Base-by-base conservation (phyloP, 1,140 invertebrate species). In the Drosophila melanica region DNA sequence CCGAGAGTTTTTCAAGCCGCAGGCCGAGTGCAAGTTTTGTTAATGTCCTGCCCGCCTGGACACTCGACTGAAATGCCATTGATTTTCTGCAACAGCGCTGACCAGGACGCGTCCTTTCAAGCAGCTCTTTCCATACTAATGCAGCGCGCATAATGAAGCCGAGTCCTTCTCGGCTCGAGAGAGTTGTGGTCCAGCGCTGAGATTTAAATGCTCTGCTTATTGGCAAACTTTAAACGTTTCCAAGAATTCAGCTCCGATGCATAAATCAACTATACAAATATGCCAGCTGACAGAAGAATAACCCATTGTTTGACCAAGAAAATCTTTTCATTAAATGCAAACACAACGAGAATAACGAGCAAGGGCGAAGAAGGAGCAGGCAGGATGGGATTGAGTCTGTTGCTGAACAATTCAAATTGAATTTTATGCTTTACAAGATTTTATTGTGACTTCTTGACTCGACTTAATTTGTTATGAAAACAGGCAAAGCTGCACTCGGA, bases 361-460 rank as follows among this genome's bases (percentile, higher is more conserved):
- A 7, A 8, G 14, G 27, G 16, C 44, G 0, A 9, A 10, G 30
- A 37, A 7, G 27, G 4, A 27, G 27, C 5, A 7, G 5, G 5
- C 5, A 7, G 27, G 27, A 27, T 27, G 27, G 27, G 27, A 33
- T n/a, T 33, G 35, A 44, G n/a, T 23, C 41, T 44, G 42, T 41
- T 33, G 27, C 11, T 10, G 58, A 75, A 87, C 76, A 82, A 89
- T 89, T 75, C 41, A 53, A 87, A 87, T 87, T 84, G 73, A 80
- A 82, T 87, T 86, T 76, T 44, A 81, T 87, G 72, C 82, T 86
- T 76, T 74, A 79, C 72, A 87, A 82, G 84, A 87, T 86, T 86
- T 87, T 64, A 82, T 82, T 89, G 65, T 75, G 72, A 87, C 84
- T 82, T 89, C 73, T 59, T 60, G 84, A 79, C 79, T 84, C 18